Conservation (phyloP, 37 sponge, comb jelly and placozoan species). For the Halisarca cf. caerulea region DNA sequence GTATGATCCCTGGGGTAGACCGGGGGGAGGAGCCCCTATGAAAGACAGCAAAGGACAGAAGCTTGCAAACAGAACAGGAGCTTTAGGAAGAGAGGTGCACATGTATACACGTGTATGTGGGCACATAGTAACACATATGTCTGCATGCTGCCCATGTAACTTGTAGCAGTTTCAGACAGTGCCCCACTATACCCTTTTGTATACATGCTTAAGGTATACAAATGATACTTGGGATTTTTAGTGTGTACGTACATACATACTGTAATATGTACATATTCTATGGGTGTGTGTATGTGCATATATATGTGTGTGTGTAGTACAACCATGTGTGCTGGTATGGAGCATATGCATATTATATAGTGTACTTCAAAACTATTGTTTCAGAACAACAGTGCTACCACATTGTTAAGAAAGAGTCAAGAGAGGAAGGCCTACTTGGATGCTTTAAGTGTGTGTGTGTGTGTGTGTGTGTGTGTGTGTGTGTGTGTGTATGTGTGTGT, state of each 20-base stretch:
- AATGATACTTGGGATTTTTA: not conserved
- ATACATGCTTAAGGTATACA: not conserved
- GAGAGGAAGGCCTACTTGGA: not conserved
- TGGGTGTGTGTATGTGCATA: not conserved
- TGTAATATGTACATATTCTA: not conserved
- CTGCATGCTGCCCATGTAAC: no score
- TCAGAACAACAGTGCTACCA: not conserved
- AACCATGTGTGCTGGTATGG: no score
- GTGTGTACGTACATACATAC: conserved; percentile 5
- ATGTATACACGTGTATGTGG: no score
- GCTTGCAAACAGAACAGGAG: not conserved
- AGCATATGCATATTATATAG: not conserved
- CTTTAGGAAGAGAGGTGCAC: conserved; percentile 3
- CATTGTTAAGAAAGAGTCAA: conserved; percentile 16
- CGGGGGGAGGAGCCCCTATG: conserved; percentile 56
- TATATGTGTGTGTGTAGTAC: no score
- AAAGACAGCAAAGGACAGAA: conserved; percentile 13
- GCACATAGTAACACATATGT: no score
- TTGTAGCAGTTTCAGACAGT: not conserved
- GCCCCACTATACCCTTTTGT: not conserved
- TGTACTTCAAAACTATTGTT: not conserved
- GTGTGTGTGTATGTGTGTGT: not conserved
- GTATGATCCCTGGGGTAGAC: conserved; percentile 66
- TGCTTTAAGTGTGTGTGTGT: no score
- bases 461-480: not conserved